A percentile compares a stretch with the other conserved stretches of the same genome.
These are phyloP conservation scores for Struthio camelus DNA, from an alignment of 2,113 vertebrate genomes.

Conservation along the genomic window DNA sequence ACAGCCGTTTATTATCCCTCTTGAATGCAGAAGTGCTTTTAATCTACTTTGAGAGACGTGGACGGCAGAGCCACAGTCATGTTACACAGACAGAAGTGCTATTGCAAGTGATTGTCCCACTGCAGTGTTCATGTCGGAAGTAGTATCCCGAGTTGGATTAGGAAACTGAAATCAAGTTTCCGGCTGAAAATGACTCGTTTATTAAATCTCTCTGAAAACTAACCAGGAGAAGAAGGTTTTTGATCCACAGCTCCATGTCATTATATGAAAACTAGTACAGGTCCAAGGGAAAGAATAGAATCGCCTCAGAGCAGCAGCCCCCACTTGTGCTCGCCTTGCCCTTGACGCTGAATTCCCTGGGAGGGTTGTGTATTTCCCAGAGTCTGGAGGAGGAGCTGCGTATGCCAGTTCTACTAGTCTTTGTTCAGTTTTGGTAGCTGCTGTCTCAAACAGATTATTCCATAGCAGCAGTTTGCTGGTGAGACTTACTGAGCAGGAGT, in stretches of 20 bases:
- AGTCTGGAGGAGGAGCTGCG: background rate
- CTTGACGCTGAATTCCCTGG: background rate
- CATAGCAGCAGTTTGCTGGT: background rate
- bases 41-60: constrained; percentile 14
- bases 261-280: background rate
- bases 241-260: background rate
- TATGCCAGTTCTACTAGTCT: background rate
- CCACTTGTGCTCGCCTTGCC: background rate
- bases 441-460: background rate
- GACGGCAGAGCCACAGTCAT: background rate
- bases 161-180: background rate
- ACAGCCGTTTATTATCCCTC: background rate
- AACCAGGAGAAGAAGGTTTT: background rate
- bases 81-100: background rate
- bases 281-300: rapidly evolving
- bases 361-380: background rate
- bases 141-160: background rate
- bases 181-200: background rate
- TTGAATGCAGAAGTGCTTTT: constrained; percentile 30
- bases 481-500: background rate
- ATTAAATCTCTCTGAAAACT: background rate
- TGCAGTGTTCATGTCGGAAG: background rate
- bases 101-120: rapidly evolving
- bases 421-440: background rate
- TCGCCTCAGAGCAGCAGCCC: background rate